Evolutionary conservation across 2,888 invertebrate genomes (phyloP).

Genomic region (Diplolepis rosae): DNA sequence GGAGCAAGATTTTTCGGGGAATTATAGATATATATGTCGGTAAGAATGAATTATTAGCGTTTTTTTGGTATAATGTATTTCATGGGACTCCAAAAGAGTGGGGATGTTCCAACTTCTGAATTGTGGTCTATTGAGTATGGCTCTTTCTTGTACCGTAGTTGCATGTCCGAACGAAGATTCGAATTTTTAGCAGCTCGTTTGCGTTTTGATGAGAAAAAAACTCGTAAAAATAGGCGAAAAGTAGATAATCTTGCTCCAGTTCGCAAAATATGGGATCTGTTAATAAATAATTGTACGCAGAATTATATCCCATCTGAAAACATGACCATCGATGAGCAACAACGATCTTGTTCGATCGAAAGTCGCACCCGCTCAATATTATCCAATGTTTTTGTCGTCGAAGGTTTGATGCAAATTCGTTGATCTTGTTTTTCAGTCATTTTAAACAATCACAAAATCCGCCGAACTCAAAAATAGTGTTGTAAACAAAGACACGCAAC

Average conservation of each 20-base stretch:
- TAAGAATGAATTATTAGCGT: constrained; percentile 35
- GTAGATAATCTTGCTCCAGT: constrained; percentile 36
- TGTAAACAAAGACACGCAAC: too few species aligned
- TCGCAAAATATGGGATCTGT: constrained; percentile 34
- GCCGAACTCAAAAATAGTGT: too few species aligned
- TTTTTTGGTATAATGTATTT: constrained; percentile 39
- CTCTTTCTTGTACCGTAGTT: constrained; percentile 1
- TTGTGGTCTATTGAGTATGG: constrained; percentile 34
- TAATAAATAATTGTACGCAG: constrained; percentile 29
- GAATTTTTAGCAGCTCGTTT: constrained; percentile 21
- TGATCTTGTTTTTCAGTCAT: too few species aligned
- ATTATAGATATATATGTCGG: not conserved
- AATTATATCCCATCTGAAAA: constrained; percentile 16
- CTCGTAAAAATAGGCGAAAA: not conserved
- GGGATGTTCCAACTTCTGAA: constrained; percentile 17
- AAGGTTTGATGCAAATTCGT: too few species aligned
- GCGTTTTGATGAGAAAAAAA: constrained; percentile 32
- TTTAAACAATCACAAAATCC: too few species aligned
- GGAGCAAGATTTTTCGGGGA: not conserved
- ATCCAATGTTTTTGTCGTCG: too few species aligned
- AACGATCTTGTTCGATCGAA: too few species aligned
- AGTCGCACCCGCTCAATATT: too few species aligned
- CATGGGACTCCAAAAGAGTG: constrained; percentile 29
- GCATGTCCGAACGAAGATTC: constrained; percentile 19
- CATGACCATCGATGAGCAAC: constrained; percentile 29